These are phyloP conservation scores for Cheilosia vulpina DNA, from an alignment of 2,888 invertebrate species.

Conservation along the genomic window DNA sequence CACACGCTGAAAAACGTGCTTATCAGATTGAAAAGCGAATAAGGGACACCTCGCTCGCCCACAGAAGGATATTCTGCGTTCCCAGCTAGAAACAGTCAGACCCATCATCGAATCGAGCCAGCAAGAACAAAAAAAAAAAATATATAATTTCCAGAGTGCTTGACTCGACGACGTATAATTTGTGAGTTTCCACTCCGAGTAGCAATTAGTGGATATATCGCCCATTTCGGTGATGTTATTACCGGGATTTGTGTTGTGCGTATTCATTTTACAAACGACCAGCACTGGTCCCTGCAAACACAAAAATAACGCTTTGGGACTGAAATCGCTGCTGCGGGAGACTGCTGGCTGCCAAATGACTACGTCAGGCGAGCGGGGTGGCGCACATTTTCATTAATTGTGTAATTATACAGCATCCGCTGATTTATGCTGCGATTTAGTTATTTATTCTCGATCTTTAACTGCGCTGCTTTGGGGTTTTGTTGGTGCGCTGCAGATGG, in stretches of 20 bases:
- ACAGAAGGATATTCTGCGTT: background rate
- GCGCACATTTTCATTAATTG: constrained; percentile 56
- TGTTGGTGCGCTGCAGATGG: constrained; percentile 1
- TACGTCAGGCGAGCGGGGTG: background rate
- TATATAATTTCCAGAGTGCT: constrained; percentile 17
- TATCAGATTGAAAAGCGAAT: constrained; percentile 43
- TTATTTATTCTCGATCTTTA: constrained; percentile 42
- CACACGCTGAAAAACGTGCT: constrained; percentile 40
- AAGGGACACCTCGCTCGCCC: constrained; percentile 26
- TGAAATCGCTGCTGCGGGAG: constrained; percentile 12
- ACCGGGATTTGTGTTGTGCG: constrained; percentile 54
- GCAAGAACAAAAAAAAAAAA: constrained; percentile 18
- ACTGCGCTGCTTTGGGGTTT: constrained; percentile 30
- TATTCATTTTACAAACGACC: constrained; percentile 19
- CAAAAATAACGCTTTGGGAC: constrained; percentile 5
- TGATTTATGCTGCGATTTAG: constrained; percentile 61
- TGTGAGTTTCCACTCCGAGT: constrained; percentile 61
- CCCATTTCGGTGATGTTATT: constrained; percentile 65
- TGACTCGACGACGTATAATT: constrained; percentile 53
- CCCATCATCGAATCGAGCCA: constrained; percentile 31
- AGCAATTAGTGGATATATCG: constrained; percentile 72
- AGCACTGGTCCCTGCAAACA: background rate
- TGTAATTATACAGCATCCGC: constrained; percentile 57
- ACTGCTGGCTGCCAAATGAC: background rate
- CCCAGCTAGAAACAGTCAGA: constrained; percentile 2